Conservation (phyloP, 2,888 invertebrate species). For the Hydropsyche betteni region DNA sequence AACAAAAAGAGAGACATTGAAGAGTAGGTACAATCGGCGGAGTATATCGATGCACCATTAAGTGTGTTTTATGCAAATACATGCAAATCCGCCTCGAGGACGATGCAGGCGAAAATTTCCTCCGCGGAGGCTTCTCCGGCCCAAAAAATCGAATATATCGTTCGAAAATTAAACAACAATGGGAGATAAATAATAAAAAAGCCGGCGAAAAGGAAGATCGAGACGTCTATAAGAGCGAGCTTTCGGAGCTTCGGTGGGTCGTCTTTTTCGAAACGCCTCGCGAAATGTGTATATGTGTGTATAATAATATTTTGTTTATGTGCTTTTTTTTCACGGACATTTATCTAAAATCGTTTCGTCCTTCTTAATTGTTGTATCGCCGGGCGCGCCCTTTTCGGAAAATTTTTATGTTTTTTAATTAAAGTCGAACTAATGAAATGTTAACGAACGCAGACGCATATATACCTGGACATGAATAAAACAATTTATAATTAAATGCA, state of each 20-base stretch:
- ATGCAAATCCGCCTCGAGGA: slow-evolving; percentile 11
- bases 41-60: slow-evolving; percentile 23
- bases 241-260: not conserved
- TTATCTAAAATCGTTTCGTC: too few relatives aligned
- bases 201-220: not conserved
- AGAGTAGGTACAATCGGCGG: slow-evolving; percentile 3
- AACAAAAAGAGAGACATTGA: not conserved
- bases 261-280: slow-evolving; percentile 9
- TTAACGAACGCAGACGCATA: too few relatives aligned
- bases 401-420: slow-evolving; percentile 10
- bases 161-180: slow-evolving; percentile 17
- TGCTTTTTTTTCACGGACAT: too few relatives aligned
- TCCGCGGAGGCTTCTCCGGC: not conserved
- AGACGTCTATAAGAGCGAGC: slow-evolving; percentile 1
- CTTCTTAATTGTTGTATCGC: too few relatives aligned
- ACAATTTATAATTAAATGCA: too few relatives aligned
- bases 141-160: slow-evolving; percentile 25
- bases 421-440: too few relatives aligned
- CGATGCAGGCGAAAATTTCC: not conserved
- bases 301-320: too few relatives aligned
- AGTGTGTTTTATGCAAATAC: slow-evolving; percentile 23
- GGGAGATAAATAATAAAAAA: slow-evolving; percentile 29
- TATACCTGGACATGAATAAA: too few relatives aligned
- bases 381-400: too few relatives aligned
- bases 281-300: not conserved